Base-by-base conservation (phyloP, 2,797 vertebrate genomes). In the Pseudopleuronectes americanus region DNA sequence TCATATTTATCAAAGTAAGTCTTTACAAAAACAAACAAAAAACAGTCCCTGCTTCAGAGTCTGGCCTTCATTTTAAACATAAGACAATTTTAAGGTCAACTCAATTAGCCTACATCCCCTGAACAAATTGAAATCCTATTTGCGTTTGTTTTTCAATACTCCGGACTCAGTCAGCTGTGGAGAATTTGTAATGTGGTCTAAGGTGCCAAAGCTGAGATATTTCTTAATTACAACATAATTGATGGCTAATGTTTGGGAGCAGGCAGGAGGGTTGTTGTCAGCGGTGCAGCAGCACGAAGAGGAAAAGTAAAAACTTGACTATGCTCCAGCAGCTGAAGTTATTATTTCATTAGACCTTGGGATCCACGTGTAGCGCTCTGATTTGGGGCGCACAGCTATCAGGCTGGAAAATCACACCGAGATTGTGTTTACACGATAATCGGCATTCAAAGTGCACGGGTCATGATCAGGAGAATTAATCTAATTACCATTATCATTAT, bases 141-240 rank as follows among this genome's bases (percentile, higher is more conserved):
- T 92, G 80, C 77, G 78, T 83, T 87, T 69, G 55, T 66, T 87
- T 87, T 79, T 77, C 69, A 83, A 78, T 79, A 45, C 77, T 84
- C 70, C 61, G 45, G 81, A 89, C 73, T 79, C 88, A 87, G 60
- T 74, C 70, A 79, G 79, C 81, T 81, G 82, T 81, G 86, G 79
- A 89, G 80, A 85, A 83, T 86, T 80, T 83, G 80, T 79, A 84
- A 92, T 89, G 79, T 86, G 79, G 78, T 90, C 65, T 52, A 83
- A 71, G 74, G 74, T 86, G 84, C 75, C 79, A 84, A 75, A 68
- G 84, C 73, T 81, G 73, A 79, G 84, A 90, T 92, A 85, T 84
- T 85, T 90, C 87, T 90, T 91, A 92, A 93, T 93, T 90, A 90
- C 85, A 81, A 41, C 60, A 79, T 92, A 92, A 92, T 92, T 92